These are phyloP conservation scores for Eonycteris spelaea DNA, from an alignment of 2,113 vertebrate genomes.

Conservation along the genomic window DNA sequence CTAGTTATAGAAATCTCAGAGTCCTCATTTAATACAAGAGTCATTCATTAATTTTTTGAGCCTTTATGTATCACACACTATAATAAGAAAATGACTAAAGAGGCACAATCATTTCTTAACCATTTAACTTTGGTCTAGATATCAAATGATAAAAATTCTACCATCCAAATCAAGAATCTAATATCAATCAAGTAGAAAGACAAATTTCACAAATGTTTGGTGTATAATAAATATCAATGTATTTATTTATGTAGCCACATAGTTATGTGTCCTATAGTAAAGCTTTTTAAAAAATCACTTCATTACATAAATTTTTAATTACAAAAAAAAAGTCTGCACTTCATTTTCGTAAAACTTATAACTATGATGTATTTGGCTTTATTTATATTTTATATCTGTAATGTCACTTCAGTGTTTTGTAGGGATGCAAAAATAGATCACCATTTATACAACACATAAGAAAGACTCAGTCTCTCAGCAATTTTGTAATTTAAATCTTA, in stretches of 20 bases:
- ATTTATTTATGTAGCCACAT: neutral
- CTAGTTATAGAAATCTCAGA: neutral
- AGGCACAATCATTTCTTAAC: neutral
- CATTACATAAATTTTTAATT: neutral
- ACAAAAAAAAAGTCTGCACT: neutral
- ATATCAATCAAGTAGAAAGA: neutral
- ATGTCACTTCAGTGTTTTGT: neutral
- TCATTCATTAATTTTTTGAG: neutral
- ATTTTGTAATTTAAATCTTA: neutral
- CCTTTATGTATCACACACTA: neutral
- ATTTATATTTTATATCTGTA: neutral
- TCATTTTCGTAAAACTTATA: neutral
- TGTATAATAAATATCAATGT: neutral
- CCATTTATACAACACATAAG: neutral
- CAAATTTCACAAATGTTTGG: neutral
- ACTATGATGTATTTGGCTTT: neutral
- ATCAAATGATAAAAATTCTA: neutral
- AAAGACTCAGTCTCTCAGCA: neutral
- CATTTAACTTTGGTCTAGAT: neutral
- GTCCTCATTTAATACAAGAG: neutral
- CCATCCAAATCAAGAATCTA: neutral
- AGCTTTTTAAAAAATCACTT: neutral
- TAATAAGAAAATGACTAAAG: neutral
- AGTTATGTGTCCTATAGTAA: neutral
- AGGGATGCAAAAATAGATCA: neutral